phyloP scores from a whole-genome alignment of 1,140 invertebrate genomes.

The Hormaphis cornu region DNA sequence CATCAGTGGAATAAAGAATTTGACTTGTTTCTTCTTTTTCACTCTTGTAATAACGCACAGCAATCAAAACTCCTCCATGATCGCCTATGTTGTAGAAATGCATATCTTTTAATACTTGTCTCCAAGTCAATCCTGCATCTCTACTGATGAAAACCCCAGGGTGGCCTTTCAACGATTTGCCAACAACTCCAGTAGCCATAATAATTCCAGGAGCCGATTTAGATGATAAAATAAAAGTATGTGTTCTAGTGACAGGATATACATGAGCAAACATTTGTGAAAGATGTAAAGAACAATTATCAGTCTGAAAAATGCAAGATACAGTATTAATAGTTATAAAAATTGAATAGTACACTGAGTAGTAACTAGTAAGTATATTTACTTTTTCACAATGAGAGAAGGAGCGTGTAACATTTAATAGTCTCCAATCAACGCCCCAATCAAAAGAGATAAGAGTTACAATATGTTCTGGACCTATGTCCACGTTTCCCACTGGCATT shows the following conservation, averaged over 20 bases:
- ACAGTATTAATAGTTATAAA: neutral
- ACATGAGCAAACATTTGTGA: constrained; percentile 74
- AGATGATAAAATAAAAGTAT: constrained; percentile 72
- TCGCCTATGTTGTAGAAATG: constrained; percentile 85
- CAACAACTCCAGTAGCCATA: constrained; percentile 73
- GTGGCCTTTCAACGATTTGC: constrained; percentile 66
- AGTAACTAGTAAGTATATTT: neutral
- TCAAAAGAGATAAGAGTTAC: constrained; percentile 78
- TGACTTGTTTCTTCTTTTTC: constrained; percentile 58
- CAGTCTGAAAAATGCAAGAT: constrained; percentile 39
- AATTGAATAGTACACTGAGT: neutral
- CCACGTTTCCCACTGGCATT: constrained; percentile 34
- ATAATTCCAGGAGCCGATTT: constrained; percentile 80
- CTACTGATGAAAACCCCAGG: constrained; percentile 70
- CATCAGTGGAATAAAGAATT: constrained; percentile 74
- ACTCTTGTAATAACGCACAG: constrained; percentile 67
- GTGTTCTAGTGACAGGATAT: constrained; percentile 61
- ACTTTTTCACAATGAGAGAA: constrained; percentile 26
- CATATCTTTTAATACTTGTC: constrained; percentile 67
- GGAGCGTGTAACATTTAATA: constrained; percentile 46
- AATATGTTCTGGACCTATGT: constrained; percentile 61
- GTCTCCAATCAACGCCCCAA: constrained; percentile 72
- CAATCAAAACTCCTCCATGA: constrained; percentile 77
- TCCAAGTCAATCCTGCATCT: constrained; percentile 78
- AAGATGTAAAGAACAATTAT: constrained; percentile 72